Evolutionary conservation across 1,140 invertebrate genomes (phyloP).

Genomic region (Eupeodes corollae): DNA sequence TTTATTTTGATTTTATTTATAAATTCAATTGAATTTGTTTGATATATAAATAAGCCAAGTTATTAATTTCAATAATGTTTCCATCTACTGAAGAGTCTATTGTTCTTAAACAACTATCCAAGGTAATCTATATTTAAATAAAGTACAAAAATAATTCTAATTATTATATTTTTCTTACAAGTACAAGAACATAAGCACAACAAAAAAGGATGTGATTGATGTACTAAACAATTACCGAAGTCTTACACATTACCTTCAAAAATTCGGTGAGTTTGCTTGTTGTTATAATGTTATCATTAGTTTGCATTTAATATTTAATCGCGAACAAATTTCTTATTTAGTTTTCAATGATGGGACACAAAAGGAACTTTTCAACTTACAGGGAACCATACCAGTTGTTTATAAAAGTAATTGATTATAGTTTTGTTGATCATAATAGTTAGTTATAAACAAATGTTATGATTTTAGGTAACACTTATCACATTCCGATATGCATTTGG

Average conservation of each 20-base stretch:
- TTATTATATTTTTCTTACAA: constrained; percentile 6
- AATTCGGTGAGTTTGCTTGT: constrained; percentile 19
- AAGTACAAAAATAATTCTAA: no score
- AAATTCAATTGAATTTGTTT: no score
- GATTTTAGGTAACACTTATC: constrained; percentile 64
- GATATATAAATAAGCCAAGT: background rate
- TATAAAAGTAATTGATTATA: constrained; percentile 60
- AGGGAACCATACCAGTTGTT: constrained; percentile 84
- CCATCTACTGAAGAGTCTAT: background rate
- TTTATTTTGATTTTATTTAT: no score
- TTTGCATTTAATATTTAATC: background rate
- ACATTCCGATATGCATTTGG: constrained; percentile 96
- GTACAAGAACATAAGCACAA: constrained; percentile 33
- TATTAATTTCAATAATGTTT: background rate
- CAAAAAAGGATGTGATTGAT: constrained; percentile 31
- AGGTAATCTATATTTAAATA: background rate
- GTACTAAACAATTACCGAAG: constrained; percentile 26
- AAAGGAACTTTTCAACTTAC: constrained; percentile 72
- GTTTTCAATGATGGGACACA: constrained; percentile 82
- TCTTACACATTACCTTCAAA: constrained; percentile 24
- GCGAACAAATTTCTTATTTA: constrained; percentile 28
- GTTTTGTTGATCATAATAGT: background rate
- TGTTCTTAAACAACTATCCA: background rate
- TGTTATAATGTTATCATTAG: background rate
- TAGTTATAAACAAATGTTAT: background rate